Base-by-base conservation (phyloP, 2,888 invertebrate species). In the Meta bourneti region DNA sequence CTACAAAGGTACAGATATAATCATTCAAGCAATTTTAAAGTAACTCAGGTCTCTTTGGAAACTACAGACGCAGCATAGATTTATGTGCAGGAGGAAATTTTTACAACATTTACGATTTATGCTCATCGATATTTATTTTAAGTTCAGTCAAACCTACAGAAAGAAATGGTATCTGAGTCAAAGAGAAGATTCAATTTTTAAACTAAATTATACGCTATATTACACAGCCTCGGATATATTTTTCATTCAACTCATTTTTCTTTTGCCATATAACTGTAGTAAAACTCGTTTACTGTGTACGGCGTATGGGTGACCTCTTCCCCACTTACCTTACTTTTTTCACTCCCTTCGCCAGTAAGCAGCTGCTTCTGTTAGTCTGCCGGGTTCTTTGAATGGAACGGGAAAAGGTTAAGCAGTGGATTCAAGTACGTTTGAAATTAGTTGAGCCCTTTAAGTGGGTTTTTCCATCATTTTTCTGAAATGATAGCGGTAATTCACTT, bases 271-370 rank as follows among this genome's bases (percentile, higher is more conserved):
- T 61, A 61, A 74, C 71, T 72, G 75, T 75, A 54, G 84, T 72
- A 71, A 34, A 84, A 74, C 84, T 54, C 75, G 84, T 74, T 84
- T 84, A 16, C 20, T 75, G n/a, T 72, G 61, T 52, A 72, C 34
- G 34, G 13, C 75, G 72, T 52, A 84, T 20, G 48, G 74, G 74
- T 84, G 84, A 84, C 84, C 84, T 72, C 74, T 83, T 82, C 74
- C 20, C 54, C 20, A 19, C 51, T 84, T 54, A 74, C 84, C 84
- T 83, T 9, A 51, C 52, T 83, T 82, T 71, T 71, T 83, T 71
- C 71, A 16, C 52, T 71, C n/a, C 54, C 51, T 48, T 34, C 20
- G 51, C 51, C 54, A 19, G 19, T 11, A 19, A 75, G 75, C 72
- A 52, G 75, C 79, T 79, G 79, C 79, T 54, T 79, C 84, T 52